Percentiles rank a stretch among this genome's conserved stretches.
Evolutionary conservation across 2,888 invertebrate species (phyloP).

Genomic region (Drosophila kanekoi): DNA sequence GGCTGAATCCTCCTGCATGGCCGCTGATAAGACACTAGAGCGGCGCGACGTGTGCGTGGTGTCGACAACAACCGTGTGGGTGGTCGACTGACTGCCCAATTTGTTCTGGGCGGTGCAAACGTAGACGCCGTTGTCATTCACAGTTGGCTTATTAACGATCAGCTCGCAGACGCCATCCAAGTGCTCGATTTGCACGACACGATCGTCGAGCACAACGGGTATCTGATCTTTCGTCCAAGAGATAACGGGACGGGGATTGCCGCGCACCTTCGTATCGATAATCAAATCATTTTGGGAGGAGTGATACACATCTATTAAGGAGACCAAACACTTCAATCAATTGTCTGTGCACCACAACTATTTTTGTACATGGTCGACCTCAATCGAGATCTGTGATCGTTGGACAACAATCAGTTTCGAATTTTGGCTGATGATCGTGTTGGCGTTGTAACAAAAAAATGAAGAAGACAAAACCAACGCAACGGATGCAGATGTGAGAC

Average conservation of each 20-base stretch:
- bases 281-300: conserved; percentile 90
- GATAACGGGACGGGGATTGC: conserved; percentile 90
- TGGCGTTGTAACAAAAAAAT: conserved; percentile 58
- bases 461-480: conserved; percentile 29
- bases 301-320: conserved; percentile 88
- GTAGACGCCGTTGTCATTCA: conserved; percentile 86
- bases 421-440: conserved; percentile 51
- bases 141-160: conserved; percentile 88
- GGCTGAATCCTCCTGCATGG: conserved; percentile 76
- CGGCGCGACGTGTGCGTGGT: conserved; percentile 82
- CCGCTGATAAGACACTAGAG: conserved; percentile 77
- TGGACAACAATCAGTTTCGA: conserved; percentile 44
- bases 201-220: conserved; percentile 87
- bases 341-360: conserved; percentile 60
- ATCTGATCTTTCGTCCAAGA: conserved; percentile 91
- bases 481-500: conserved; percentile 24
- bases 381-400: conserved; percentile 57
- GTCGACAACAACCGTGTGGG: conserved; percentile 87
- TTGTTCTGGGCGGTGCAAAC: conserved; percentile 89
- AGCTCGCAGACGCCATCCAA: conserved; percentile 92
- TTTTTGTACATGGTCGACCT: conserved; percentile 77
- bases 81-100: conserved; percentile 90
- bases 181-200: conserved; percentile 88
- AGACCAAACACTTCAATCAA: conserved; percentile 57
- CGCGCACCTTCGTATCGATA: conserved; percentile 92